Conservation (phyloP, 30 jellyfish, hydroid and myxozoan species). For the Catostylus mosaicus region DNA sequence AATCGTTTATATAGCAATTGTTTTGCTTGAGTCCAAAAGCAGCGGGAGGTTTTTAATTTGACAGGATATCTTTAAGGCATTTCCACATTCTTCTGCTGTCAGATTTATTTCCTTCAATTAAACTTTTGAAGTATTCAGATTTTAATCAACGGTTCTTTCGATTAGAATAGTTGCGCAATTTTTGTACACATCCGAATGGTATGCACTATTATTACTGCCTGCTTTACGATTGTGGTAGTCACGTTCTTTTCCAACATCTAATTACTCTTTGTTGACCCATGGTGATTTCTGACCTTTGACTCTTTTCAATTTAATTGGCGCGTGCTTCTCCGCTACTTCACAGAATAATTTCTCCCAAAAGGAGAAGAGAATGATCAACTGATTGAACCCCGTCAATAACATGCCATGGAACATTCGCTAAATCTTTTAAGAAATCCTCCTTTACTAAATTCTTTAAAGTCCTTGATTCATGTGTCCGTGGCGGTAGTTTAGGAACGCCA, state of each 20-base stretch:
- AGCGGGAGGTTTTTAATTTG: slow-evolving; percentile 44
- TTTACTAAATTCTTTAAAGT: slow-evolving; percentile 20
- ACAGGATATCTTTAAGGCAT: slow-evolving; percentile 44
- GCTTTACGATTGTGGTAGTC: slow-evolving; percentile 55
- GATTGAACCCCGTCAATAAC: slow-evolving; percentile 49
- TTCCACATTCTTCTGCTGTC: slow-evolving; percentile 56
- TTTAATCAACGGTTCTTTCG: slow-evolving; percentile 44
- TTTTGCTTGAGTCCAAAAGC: slow-evolving; percentile 44
- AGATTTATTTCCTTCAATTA: slow-evolving; percentile 36
- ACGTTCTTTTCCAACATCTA: slow-evolving; percentile 37
- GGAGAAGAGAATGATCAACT: slow-evolving; percentile 58
- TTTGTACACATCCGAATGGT: slow-evolving; percentile 51
- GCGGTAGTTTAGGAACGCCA: slow-evolving; percentile 56
- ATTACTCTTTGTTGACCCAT: slow-evolving; percentile 36
- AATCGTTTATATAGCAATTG: slow-evolving; percentile 29
- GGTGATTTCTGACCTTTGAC: slow-evolving; percentile 37
- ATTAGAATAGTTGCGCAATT: slow-evolving; percentile 40
- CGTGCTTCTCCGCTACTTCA: slow-evolving; percentile 66
- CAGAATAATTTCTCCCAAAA: slow-evolving; percentile 38
- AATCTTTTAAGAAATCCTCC: slow-evolving; percentile 40
- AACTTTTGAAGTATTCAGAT: slow-evolving; percentile 43
- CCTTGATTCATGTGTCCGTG: slow-evolving; percentile 41
- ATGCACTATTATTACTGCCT: slow-evolving; percentile 38
- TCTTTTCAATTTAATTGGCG: slow-evolving; percentile 35
- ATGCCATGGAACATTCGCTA: slow-evolving; percentile 49